Conservation (phyloP, 1,140 invertebrate genomes). For the Zaprionus vittiger region DNA sequence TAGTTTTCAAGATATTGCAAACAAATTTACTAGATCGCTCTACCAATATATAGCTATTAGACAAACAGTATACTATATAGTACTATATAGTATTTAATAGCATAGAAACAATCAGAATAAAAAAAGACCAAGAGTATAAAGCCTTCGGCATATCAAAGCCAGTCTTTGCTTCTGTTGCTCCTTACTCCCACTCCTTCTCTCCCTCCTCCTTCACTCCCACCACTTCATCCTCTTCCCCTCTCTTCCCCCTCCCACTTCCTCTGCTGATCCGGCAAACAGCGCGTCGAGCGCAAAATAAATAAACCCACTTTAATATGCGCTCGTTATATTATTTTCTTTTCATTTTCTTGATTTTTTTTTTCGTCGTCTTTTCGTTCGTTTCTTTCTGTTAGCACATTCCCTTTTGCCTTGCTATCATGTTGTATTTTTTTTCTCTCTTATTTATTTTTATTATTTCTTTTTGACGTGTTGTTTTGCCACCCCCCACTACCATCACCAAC, state of each 20-base stretch:
- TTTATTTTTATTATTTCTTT: constrained; percentile 47
- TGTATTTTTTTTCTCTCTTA: constrained; percentile 58
- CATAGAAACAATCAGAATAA: too few relatives aligned
- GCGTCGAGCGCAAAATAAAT: constrained; percentile 80
- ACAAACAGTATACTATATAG: too few relatives aligned
- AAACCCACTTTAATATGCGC: constrained; percentile 83
- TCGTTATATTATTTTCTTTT: constrained; percentile 83
- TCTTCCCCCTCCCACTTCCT: not conserved
- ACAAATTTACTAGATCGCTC: too few relatives aligned
- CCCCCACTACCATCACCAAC: not conserved
- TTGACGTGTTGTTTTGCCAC: constrained; percentile 69
- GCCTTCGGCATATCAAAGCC: too few relatives aligned
- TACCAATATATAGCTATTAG: too few relatives aligned
- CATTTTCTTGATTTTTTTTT: constrained; percentile 78
- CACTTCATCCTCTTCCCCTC: not conserved
- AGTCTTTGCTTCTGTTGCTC: too few relatives aligned
- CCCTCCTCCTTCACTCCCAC: too few relatives aligned
- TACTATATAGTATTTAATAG: too few relatives aligned
- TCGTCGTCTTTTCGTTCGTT: constrained; percentile 3
- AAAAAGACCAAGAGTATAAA: too few relatives aligned
- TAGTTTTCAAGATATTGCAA: too few relatives aligned
- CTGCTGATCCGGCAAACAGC: constrained; percentile 6
- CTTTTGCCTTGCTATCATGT: constrained; percentile 38
- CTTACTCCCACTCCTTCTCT: too few relatives aligned
- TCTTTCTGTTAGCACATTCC: constrained; percentile 20